These are phyloP conservation scores for Zaprionus lachaisei DNA, from an alignment of 1,140 invertebrate species.

Conservation along the genomic window DNA sequence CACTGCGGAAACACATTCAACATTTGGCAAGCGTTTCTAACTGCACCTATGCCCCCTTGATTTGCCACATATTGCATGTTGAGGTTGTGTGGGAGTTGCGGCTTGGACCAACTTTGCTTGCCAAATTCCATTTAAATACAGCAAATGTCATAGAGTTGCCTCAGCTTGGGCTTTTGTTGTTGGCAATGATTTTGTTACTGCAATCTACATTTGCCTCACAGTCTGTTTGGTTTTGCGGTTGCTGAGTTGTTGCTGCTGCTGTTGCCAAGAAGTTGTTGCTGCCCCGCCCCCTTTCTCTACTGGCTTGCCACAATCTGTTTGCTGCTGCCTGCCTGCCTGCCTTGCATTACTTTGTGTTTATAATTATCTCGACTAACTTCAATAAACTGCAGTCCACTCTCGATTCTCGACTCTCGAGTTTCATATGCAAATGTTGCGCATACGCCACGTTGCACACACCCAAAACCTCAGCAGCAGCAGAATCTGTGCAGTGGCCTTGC, in stretches of 20 bases:
- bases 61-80: constrained; percentile 38
- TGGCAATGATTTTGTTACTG: constrained; percentile 51
- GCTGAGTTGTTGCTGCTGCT: constrained; percentile 60
- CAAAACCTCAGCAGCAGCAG: background rate
- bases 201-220: constrained; percentile 1
- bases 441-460: constrained; percentile 37
- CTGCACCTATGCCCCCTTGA: background rate
- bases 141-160: constrained; percentile 49
- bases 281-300: background rate
- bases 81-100: constrained; percentile 41
- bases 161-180: constrained; percentile 38
- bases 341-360: constrained; percentile 43
- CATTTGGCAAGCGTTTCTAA: constrained; percentile 67
- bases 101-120: constrained; percentile 57
- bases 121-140: constrained; percentile 80
- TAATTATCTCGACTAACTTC: constrained; percentile 52
- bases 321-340: background rate
- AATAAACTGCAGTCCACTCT: constrained; percentile 46
- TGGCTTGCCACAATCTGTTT: constrained; percentile 52
- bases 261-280: constrained; percentile 67
- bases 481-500: background rate
- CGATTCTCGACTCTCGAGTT: constrained; percentile 12
- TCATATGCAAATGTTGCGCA: constrained; percentile 37
- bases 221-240: constrained; percentile 49
- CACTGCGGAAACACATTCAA: constrained; percentile 76